phyloP scores from a whole-genome alignment of 2,113 vertebrate species.

The Lepus americanus region DNA sequence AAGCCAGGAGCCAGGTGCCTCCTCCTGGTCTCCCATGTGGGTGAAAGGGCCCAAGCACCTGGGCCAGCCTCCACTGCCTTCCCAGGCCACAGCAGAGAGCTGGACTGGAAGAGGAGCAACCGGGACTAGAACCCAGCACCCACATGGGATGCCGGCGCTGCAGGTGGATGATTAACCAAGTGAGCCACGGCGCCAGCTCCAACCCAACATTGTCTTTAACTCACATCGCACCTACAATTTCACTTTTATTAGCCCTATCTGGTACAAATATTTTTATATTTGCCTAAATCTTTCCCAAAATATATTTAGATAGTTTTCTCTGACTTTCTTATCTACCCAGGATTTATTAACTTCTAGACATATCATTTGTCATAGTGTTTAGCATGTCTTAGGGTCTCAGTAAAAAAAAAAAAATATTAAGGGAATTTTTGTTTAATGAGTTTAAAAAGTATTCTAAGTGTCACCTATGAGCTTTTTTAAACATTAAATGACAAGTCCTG shows the following conservation, averaged over 20 bases:
- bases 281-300: conserved; percentile 18
- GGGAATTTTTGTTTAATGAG: conserved; percentile 34
- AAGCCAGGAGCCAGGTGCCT: too few relatives aligned
- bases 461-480: conserved; percentile 32
- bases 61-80: too few relatives aligned
- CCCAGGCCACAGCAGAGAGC: too few relatives aligned
- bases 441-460: background rate
- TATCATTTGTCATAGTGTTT: background rate
- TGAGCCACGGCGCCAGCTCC: too few relatives aligned
- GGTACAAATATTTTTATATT: background rate
- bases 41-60: too few relatives aligned
- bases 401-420: conserved; percentile 15
- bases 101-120: too few relatives aligned
- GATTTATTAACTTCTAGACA: conserved; percentile 42
- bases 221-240: background rate
- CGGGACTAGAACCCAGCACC: too few relatives aligned
- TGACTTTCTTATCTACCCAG: conserved; percentile 48
- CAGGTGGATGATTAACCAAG: too few relatives aligned
- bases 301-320: conserved; percentile 1
- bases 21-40: too few relatives aligned
- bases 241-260: conserved; percentile 1
- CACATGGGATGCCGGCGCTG: too few relatives aligned
- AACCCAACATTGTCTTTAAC: conserved; percentile 59
- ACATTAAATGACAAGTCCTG: background rate
- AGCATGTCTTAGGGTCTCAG: conserved; percentile 11